Percentiles rank a stretch among this genome's conserved stretches.
phyloP scores from a whole-genome alignment of 2,797 vertebrate genomes.

The Gadopsis bispinosus region DNA sequence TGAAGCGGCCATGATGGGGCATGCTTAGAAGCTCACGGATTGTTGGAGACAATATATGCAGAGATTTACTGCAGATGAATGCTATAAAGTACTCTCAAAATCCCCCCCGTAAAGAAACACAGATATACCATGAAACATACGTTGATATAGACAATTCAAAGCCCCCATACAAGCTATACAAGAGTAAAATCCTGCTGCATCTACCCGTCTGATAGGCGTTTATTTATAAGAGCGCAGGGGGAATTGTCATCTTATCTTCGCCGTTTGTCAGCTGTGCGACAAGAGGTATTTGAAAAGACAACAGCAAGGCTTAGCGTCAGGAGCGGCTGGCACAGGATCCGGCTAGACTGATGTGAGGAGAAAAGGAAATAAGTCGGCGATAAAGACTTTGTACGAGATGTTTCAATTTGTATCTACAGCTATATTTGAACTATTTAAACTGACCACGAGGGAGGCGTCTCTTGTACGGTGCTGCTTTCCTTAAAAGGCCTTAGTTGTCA shows the following conservation, averaged over 20 bases:
- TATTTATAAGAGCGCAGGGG: conserved; percentile 85
- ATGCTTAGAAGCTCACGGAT: conserved; percentile 3
- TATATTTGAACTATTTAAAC: conserved; percentile 37
- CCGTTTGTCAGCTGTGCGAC: conserved; percentile 83
- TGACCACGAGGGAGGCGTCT: conserved; percentile 4
- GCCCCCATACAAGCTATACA: conserved; percentile 5
- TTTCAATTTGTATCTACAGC: conserved; percentile 7
- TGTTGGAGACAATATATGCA: neutral
- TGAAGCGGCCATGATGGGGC: conserved; percentile 55
- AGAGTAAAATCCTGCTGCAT: conserved; percentile 36
- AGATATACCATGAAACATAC: conserved; percentile 1
- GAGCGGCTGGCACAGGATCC: conserved; percentile 70
- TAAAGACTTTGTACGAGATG: conserved; percentile 17
- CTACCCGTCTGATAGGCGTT: conserved; percentile 74
- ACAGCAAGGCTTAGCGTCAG: conserved; percentile 84
- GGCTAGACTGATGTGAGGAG: conserved; percentile 46
- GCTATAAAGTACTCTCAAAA: neutral
- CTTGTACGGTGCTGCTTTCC: conserved; percentile 7
- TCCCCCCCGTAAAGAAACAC: neutral
- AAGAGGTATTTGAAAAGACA: conserved; percentile 86
- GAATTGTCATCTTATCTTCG: conserved; percentile 87
- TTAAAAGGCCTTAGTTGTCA: conserved; percentile 56
- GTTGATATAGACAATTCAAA: conserved; percentile 4
- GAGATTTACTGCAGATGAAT: conserved; percentile 10
- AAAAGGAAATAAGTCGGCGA: conserved; percentile 13